Percentiles rank a stretch among this genome's conserved stretches.
phyloP scores from a whole-genome alignment of 2,113 vertebrate species.

The Cathartes aura region DNA sequence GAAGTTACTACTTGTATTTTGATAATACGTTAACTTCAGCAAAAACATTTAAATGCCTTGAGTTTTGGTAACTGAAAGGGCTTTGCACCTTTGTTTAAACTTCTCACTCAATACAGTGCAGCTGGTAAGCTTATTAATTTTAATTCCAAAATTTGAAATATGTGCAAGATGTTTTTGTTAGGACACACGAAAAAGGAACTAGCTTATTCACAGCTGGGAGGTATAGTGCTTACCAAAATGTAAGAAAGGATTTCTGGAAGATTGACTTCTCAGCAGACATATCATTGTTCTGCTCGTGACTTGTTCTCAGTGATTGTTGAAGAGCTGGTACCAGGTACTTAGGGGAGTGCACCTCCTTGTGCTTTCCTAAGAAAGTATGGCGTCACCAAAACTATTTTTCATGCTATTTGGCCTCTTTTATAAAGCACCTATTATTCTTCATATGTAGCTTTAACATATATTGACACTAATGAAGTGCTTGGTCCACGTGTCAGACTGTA shows the following conservation, averaged over 20 bases:
- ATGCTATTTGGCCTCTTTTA: neutral
- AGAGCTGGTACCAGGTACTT: neutral
- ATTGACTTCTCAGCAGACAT: neutral
- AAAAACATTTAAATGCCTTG: neutral
- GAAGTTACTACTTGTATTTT: neutral
- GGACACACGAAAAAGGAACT: neutral
- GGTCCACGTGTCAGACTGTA: fast-evolving
- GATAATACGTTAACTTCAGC: neutral
- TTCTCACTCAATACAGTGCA: neutral
- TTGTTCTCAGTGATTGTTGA: fast-evolving
- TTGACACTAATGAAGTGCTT: neutral
- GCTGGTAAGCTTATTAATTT: neutral
- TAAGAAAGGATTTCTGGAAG: neutral
- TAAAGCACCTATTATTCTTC: neutral
- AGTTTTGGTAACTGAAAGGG: neutral
- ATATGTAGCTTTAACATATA: neutral
- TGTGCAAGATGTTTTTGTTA: neutral
- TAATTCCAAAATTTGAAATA: neutral
- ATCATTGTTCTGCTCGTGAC: neutral
- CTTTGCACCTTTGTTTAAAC: neutral
- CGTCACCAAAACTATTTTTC: neutral
- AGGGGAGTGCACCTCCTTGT: neutral
- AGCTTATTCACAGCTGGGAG: neutral
- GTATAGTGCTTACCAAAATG: neutral
- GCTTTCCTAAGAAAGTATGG: neutral